Percentiles rank a stretch among this genome's conserved stretches.
phyloP scores from a whole-genome alignment of 2,888 invertebrate species.

The Dicyrtoma fusca region DNA sequence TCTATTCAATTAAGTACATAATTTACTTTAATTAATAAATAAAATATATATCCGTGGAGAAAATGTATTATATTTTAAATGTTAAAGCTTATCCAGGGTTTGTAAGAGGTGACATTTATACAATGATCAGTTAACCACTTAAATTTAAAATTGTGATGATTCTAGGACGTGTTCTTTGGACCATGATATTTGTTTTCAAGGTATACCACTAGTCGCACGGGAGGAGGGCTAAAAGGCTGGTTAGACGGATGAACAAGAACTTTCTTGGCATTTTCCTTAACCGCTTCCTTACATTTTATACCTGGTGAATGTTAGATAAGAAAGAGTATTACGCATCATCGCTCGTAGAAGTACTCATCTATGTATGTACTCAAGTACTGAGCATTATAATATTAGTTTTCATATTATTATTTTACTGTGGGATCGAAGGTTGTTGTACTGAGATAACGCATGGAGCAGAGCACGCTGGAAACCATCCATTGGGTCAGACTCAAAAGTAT shows the following conservation, averaged over 20 bases:
- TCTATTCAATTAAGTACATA: too few species aligned
- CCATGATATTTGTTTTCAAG: conserved; percentile 40
- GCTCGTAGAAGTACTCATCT: not conserved
- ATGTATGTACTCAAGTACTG: too few species aligned
- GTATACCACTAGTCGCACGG: conserved; percentile 41
- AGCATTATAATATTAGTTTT: too few species aligned
- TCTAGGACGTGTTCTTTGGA: not conserved
- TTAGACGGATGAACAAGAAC: conserved; percentile 36
- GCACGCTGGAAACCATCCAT: conserved; percentile 42
- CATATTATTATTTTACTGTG: conserved; percentile 38
- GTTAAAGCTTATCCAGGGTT: too few species aligned
- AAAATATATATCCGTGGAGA: too few species aligned
- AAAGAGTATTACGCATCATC: too few species aligned
- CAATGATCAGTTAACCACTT: not conserved
- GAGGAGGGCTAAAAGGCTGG: conserved; percentile 39
- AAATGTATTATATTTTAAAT: too few species aligned
- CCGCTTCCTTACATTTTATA: conserved; percentile 28
- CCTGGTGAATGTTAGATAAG: too few species aligned
- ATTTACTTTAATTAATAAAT: too few species aligned
- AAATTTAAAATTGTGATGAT: not conserved
- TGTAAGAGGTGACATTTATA: not conserved
- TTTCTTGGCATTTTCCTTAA: conserved; percentile 32
- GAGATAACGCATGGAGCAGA: conserved; percentile 44
- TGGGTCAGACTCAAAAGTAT: conserved; percentile 41
- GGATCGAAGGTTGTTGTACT: conserved; percentile 43